Conservation (phyloP, 2,113 vertebrate genomes). For the Halichoerus grypus region DNA sequence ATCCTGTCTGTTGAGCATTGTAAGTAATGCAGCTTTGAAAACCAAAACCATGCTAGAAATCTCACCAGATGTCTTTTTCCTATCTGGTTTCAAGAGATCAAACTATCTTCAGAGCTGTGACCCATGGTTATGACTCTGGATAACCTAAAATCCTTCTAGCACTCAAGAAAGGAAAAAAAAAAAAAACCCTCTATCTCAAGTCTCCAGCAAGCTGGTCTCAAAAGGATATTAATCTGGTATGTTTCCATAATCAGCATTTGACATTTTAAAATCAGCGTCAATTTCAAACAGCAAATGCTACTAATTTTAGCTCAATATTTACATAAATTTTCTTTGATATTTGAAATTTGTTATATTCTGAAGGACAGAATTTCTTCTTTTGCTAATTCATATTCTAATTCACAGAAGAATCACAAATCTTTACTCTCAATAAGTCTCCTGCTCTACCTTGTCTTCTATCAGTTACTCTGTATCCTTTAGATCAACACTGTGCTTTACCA, state of each 20-base stretch:
- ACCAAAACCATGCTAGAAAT: conserved; percentile 16
- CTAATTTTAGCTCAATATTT: conserved; percentile 23
- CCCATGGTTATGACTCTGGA: neutral
- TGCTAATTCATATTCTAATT: neutral
- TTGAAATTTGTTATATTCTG: neutral
- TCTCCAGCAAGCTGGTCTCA: conserved; percentile 32
- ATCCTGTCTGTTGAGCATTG: neutral
- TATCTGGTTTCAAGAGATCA: neutral
- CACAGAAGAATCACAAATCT: neutral
- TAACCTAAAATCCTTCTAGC: neutral
- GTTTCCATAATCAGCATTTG: neutral
- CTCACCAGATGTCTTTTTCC: neutral
- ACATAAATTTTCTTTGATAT: neutral
- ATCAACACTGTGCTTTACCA: neutral
- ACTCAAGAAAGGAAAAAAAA: neutral
- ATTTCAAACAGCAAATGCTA: neutral
- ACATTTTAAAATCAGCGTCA: neutral
- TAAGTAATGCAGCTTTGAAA: conserved; percentile 2
- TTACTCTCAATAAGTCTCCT: neutral
- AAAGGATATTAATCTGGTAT: neutral
- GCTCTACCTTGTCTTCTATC: neutral
- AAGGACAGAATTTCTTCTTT: neutral
- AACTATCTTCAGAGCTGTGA: neutral
- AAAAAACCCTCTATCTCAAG: neutral
- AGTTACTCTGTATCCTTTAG: neutral